Base-by-base conservation (phyloP, 2,797 vertebrate genomes). In the Nannoperca australis region DNA sequence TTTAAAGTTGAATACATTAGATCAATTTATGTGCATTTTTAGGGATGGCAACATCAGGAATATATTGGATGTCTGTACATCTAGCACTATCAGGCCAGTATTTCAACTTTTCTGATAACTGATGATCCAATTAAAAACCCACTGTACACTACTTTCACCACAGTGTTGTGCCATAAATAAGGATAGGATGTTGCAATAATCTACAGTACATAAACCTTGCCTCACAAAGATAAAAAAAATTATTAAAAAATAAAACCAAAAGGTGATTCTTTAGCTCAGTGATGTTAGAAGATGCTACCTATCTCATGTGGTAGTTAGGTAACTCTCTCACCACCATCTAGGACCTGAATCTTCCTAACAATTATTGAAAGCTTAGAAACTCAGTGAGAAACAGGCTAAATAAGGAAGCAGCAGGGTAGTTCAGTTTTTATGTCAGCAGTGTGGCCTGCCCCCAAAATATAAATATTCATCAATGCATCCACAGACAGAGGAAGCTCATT, bases 401-500 rank as follows among this genome's bases (percentile, higher is more conserved):
- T 73, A 45, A 78, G 51, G 14, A 50, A 55, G 42, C 76, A 50
- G 69, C 62, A 36, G 44, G 47, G 70, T 36, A 42, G 61, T 66
- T 76, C 53, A 42, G 14, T 47, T 77, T 81, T 76, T 14, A 64
- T 60, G 64, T 81, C 56, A 42, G 50, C 62, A 55, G 34, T 24
- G 27, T 73, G 69, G 38, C 67, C 73, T 77, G 70, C 56, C 13
- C 70, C 59, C 3, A 68, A 12, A 51, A 53, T 51, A 77, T 73
- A 70, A 78, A 86, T 91, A 88, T 90, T 85, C 55, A 89, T 86
- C 18, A 81, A 2, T 44, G 22, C 53, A 62, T 80, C 76, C 53
- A 76, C 51, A 88, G 67, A 83, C 60, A 64, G 58, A 73, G 14
- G 54, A 76, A 76, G 72, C 45, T 88, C 65, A 88, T 86, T 83